phyloP scores from a whole-genome alignment of 2,113 vertebrate genomes.

The Nipponia nippon region DNA sequence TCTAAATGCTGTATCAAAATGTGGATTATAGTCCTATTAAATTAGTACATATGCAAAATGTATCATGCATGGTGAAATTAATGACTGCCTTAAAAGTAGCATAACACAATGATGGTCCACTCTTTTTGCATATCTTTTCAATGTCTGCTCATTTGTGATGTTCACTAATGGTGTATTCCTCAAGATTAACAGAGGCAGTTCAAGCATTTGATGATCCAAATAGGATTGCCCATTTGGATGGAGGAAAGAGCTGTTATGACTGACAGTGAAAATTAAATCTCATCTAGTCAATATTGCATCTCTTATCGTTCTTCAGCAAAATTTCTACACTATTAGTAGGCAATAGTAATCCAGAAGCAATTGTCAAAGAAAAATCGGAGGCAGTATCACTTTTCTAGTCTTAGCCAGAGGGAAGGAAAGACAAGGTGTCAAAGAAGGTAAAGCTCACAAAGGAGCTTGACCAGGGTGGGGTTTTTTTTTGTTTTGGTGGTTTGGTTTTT shows the following conservation, averaged over 20 bases:
- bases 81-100: not conserved
- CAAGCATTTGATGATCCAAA: slow-evolving; percentile 62
- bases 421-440: not conserved
- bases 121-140: slow-evolving; percentile 67
- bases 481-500: too few relatives aligned
- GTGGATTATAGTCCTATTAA: not conserved
- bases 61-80: not conserved
- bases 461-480: not conserved
- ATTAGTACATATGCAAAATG: not conserved
- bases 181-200: slow-evolving; percentile 74
- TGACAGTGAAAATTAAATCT: not conserved
- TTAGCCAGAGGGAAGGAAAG: not conserved
- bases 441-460: not conserved
- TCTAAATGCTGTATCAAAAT: not conserved
- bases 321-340: not conserved
- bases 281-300: not conserved
- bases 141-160: slow-evolving; percentile 75
- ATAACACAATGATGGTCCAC: not conserved
- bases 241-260: not conserved
- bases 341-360: not conserved
- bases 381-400: not conserved
- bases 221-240: slow-evolving; percentile 72
- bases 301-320: not conserved
- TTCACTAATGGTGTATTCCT: slow-evolving; percentile 73
- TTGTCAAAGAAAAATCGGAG: not conserved